Percentiles rank a stretch among this genome's conserved stretches.
phyloP scores from a whole-genome alignment of 2,888 invertebrate species.

The Cheilosia soror region DNA sequence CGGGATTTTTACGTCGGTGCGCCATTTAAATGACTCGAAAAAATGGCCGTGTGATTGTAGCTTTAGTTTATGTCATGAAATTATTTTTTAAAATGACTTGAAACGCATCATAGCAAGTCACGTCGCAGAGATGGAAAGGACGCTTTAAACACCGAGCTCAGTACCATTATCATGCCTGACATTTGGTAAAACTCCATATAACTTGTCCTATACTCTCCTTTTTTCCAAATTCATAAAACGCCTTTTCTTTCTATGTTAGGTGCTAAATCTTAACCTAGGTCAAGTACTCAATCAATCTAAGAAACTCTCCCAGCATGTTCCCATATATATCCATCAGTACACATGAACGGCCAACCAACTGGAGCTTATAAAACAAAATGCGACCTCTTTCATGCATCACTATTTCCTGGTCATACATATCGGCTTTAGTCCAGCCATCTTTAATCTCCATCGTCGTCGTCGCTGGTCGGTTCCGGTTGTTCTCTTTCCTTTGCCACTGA shows the following conservation, averaged over 20 bases:
- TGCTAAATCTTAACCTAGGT: slow-evolving; percentile 26
- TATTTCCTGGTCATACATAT: slow-evolving; percentile 44
- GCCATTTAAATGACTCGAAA: no score
- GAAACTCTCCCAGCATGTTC: slow-evolving; percentile 36
- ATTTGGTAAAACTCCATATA: no score
- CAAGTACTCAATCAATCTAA: slow-evolving; percentile 54
- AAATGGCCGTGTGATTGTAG: no score
- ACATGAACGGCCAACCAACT: slow-evolving; percentile 51
- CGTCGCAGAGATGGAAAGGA: no score
- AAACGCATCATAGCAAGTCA: no score
- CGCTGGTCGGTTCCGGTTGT: not conserved
- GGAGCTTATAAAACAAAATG: slow-evolving; percentile 54
- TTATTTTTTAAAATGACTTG: no score
- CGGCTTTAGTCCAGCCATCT: slow-evolving; percentile 29
- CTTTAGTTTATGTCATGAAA: no score
- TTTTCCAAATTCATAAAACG: no score
- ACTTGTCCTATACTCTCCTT: no score
- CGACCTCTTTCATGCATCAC: slow-evolving; percentile 46
- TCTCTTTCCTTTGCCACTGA: slow-evolving; percentile 37
- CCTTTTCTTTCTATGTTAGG: not conserved
- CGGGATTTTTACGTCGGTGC: no score
- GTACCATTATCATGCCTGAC: no score
- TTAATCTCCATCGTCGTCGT: slow-evolving; percentile 31
- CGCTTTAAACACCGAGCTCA: no score
- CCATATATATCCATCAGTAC: slow-evolving; percentile 51